Base-by-base conservation (phyloP, 35 echinoderm and acorn worm species). In the Ophioderma brevispina region DNA sequence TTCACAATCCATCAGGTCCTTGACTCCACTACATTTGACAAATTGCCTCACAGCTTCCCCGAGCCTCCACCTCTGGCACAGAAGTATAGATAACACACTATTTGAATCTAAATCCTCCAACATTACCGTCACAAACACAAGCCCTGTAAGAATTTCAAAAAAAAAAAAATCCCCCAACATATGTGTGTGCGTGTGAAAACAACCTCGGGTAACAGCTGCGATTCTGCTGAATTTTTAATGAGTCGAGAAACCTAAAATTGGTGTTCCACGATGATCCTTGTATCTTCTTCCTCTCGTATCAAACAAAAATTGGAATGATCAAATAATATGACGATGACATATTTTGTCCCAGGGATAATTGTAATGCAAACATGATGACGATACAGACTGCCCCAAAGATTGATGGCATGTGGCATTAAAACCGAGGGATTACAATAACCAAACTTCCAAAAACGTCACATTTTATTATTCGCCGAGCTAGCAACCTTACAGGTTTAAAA, bases 21-120 rank as follows among this genome's bases (percentile, higher is more conserved):
- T 70, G 28, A 70, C 59, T 70, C 28, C 17, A 25, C 10, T 70
- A 25, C 59, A 70, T 13, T 70, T 70, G 59, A 70, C 59, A 70
- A 70, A 70, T 70, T 70, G 59, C 59, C 59, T 70, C 59, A 70
- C 10, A 70, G 17, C 59, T 70, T 70, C 59, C 59, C 59, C 59
- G 5, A 8, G 28, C 59, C 28, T 70, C 59, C 28, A 25, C 59
- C 28, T 70, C 59, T 70, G 59, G 15, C 59, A 30, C 10, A 13
- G 59, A 6, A 13, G 59, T 4, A 70, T 25, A 70, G 59, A 70
- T 70, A 70, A 70, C 59, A 18, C 59, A 25, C 59, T 70, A 70
- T 70, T 30, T 70, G 59, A 70, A 70, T 70, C 59, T 25, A 70
- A 70, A 70, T 70, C 59, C 6, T 25, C 10, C n/a, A 3, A 70